Base-by-base conservation (phyloP, 2,113 vertebrate species). In the Morone saxatilis region DNA sequence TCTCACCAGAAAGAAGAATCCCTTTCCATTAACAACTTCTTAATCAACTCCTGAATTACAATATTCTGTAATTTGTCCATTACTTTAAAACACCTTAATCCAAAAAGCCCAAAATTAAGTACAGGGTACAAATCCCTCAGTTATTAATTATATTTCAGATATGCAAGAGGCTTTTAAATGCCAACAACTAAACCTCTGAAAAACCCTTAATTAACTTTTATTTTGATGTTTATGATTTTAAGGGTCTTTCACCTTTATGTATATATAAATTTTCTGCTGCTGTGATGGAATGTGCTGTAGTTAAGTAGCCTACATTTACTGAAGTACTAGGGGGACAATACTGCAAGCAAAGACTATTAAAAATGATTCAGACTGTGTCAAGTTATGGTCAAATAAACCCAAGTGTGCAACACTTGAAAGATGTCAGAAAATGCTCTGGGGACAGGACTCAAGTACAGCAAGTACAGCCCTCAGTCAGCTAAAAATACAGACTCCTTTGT, bases 401-500 rank as follows among this genome's bases (percentile, higher is more conserved):
- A 50, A 53, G 60, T 22, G 5, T 17, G 12, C 48, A 40, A 86
- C 79, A 59, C 61, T 41, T 67, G 57, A 84, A 56, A 78, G 76
- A 50, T 0, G 1, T 73, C 16, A 68, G 19, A 80, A 63, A 85
- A 74, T 47, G 50, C 31, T 51, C 65, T 9, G 13, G 45, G 74
- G 87, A 68, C 11, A 45, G 62, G 56, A 76, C 50, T 73, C 3
- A 31, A 31, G 31, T 31, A 31, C 31, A 31, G 31, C 19, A n/a
- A 72, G 65, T 20, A 43, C 1, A n/a, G 69, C 60, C 54, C 75
- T 62, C 70, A 20, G 13, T n/a, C 10, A 9, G 45, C 72, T 71
- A 76, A 76, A 85, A 76, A 78, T 68, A 81, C 57, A 60, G 11
- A 25, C 47, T 43, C 36, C 45, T 81, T 66, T 77, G 73, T 81